A percentile compares a stretch with the other conserved stretches of the same genome.
Conservation (phyloP, 1,140 invertebrate genomes). For the Heliothis virescens region DNA sequence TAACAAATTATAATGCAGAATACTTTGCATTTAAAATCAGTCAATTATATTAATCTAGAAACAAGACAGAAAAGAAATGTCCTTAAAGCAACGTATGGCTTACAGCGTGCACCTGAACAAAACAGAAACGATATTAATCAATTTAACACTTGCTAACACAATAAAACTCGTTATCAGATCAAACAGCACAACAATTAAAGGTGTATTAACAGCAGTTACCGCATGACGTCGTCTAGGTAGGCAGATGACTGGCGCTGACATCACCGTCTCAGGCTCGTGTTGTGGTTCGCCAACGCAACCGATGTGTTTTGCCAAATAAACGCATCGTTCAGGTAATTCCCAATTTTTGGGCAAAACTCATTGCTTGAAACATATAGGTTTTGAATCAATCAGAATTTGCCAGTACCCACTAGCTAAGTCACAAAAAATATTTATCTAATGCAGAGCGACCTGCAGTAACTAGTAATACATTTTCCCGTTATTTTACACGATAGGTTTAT, state of each 20-base stretch:
- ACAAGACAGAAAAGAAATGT: background rate
- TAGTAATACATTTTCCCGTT: no score
- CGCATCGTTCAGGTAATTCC: conserved; percentile 4
- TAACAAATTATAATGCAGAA: background rate
- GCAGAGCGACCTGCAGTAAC: no score
- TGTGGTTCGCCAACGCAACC: background rate
- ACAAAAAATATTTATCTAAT: no score
- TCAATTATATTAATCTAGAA: background rate
- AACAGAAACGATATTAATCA: background rate
- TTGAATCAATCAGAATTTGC: background rate
- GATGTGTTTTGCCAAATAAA: conserved; percentile 3
- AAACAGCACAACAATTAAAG: conserved; percentile 8
- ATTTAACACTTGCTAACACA: conserved; percentile 13
- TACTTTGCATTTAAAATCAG: background rate
- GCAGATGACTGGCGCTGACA: conserved; percentile 31
- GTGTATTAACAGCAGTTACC: conserved; percentile 10
- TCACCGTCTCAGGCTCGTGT: background rate
- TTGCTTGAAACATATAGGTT: background rate
- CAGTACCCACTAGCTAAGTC: background rate
- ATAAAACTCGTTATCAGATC: conserved; percentile 10
- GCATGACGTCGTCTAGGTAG: conserved; percentile 24
- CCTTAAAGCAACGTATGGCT: no score
- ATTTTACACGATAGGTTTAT: no score
- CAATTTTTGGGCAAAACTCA: background rate
- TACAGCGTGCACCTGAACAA: no score